These are phyloP conservation scores for Chitala chitala DNA, from an alignment of 2,113 vertebrate genomes.

Conservation along the genomic window DNA sequence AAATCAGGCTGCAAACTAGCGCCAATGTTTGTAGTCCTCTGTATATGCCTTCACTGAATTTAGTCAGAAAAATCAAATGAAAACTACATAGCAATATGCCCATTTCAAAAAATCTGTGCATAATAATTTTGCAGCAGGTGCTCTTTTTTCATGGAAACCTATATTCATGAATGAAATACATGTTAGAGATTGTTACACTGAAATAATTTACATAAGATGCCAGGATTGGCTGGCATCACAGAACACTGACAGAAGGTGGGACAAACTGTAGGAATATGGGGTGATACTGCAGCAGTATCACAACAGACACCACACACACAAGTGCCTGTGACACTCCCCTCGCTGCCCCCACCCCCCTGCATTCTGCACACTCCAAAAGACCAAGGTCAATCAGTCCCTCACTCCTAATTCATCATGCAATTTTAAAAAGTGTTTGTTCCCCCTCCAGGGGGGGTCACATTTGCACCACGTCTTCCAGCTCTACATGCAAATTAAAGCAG, in stretches of 20 bases:
- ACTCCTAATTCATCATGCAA: neutral
- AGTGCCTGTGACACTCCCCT: too few species aligned
- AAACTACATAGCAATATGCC: too few species aligned
- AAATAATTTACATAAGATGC: neutral
- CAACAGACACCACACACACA: neutral
- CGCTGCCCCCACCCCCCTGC: neutral
- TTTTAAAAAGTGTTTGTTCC: neutral
- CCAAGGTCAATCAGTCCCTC: neutral
- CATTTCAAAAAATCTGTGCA: too few species aligned
- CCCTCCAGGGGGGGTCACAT: neutral
- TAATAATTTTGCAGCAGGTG: neutral
- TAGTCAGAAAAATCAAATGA: too few species aligned
- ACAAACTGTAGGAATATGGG: neutral
- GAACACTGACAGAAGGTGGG: too few species aligned
- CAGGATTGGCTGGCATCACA: neutral
- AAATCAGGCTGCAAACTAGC: slow-evolving; percentile 5
- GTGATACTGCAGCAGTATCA: too few species aligned
- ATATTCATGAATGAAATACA: too few species aligned
- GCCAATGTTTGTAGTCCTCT: neutral
- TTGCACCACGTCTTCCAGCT: too few species aligned
- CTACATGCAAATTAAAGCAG: too few species aligned
- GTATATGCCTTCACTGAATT: neutral
- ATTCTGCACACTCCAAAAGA: neutral
- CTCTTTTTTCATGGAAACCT: neutral
- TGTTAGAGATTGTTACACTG: too few species aligned